phyloP scores from a whole-genome alignment of 2,797 vertebrate species.

The Babyrousa celebensis region DNA sequence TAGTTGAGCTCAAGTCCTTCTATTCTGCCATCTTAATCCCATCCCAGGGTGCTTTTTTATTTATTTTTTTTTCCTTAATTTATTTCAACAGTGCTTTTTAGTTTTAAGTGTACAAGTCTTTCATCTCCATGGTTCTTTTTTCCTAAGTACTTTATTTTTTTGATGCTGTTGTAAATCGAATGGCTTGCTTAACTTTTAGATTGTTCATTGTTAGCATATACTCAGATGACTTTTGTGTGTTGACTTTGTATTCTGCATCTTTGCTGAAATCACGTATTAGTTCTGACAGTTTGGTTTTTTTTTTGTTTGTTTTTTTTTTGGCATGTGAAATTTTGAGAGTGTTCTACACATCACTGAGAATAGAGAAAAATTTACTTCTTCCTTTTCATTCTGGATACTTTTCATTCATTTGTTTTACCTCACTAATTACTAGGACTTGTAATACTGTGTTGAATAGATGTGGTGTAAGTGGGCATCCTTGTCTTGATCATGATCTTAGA shows the following conservation, averaged over 20 bases:
- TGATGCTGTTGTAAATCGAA: background rate
- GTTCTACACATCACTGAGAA: background rate
- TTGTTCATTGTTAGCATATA: constrained; percentile 6
- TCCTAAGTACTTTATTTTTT: background rate
- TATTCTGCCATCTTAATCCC: too few species aligned
- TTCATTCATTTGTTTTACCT: constrained; percentile 45
- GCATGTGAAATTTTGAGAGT: background rate
- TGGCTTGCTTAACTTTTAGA: constrained; percentile 6
- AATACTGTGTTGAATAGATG: background rate
- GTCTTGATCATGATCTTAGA: background rate
- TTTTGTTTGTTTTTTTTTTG: background rate
- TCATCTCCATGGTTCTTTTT: background rate
- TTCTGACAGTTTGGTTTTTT: background rate
- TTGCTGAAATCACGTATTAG: constrained; percentile 17
- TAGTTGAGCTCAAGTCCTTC: too few species aligned
- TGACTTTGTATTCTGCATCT: background rate
- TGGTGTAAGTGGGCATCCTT: background rate
- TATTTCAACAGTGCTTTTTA: background rate
- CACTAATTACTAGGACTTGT: background rate
- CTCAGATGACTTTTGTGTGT: background rate
- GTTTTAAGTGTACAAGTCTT: background rate
- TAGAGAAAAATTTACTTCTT: constrained; percentile 10
- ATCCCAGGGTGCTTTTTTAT: too few species aligned
- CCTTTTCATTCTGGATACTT: background rate
- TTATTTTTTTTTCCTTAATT: too few species aligned